phyloP scores from a whole-genome alignment of 2,888 invertebrate genomes.

The Euclidia mi region DNA sequence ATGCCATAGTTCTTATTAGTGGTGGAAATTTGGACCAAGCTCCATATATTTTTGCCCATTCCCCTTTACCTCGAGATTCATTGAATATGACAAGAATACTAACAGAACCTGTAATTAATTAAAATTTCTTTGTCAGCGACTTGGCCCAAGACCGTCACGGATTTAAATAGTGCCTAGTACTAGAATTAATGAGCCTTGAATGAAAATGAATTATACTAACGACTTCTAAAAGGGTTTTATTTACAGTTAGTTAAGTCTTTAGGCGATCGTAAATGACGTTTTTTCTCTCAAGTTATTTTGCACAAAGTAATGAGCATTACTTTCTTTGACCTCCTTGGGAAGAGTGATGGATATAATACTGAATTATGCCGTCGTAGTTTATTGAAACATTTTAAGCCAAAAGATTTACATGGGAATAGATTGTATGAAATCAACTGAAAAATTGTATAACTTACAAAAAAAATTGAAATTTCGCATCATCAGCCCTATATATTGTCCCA shows the following conservation, averaged over 20 bases:
- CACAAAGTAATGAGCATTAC: constrained; percentile 4
- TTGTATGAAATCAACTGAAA: too few species aligned
- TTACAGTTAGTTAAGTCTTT: constrained; percentile 4
- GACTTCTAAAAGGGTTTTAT: constrained; percentile 3
- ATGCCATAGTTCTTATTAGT: too few species aligned
- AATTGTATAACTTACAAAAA: too few species aligned
- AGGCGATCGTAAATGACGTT: constrained; percentile 7
- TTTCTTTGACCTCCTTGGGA: background rate
- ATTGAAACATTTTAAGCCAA: too few species aligned
- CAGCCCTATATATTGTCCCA: too few species aligned
- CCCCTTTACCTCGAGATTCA: too few species aligned
- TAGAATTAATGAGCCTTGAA: constrained; percentile 19
- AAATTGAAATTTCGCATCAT: too few species aligned
- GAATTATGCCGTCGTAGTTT: too few species aligned
- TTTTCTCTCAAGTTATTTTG: background rate
- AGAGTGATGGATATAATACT: background rate
- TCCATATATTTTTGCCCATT: too few species aligned
- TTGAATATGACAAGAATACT: constrained; percentile 7
- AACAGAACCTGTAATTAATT: constrained; percentile 14
- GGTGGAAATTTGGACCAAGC: too few species aligned
- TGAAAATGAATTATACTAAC: constrained; percentile 16
- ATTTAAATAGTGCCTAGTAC: constrained; percentile 6
- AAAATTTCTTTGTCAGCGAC: constrained; percentile 19
- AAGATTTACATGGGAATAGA: too few species aligned
- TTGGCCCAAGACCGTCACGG: constrained; percentile 10